Percentiles rank a stretch among this genome's conserved stretches.
These are phyloP conservation scores for Cyphomyrus plagiostoma DNA, from an alignment of 2,113 vertebrate species.

Conservation along the genomic window DNA sequence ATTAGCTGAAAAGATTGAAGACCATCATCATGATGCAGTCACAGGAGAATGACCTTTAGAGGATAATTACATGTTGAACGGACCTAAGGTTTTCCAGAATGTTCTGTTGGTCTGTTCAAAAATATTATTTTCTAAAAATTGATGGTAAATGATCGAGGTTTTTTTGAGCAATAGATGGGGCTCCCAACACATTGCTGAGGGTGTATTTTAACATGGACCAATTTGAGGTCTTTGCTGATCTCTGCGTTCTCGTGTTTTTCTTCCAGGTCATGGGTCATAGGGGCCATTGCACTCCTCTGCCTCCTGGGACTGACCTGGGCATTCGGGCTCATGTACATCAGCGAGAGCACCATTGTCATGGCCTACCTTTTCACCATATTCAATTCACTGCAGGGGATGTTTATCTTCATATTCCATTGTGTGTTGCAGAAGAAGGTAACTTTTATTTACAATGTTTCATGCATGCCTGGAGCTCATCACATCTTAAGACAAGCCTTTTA, in stretches of 20 bases:
- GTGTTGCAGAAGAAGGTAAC: constrained; percentile 98
- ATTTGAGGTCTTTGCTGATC: neutral
- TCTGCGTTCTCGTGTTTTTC: neutral
- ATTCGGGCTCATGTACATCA: constrained; percentile 98
- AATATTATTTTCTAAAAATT: neutral
- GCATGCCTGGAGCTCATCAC: neutral
- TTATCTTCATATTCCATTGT: constrained; percentile 99
- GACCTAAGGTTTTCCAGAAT: neutral
- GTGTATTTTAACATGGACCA: neutral
- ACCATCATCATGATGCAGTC: neutral
- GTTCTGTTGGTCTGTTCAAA: neutral
- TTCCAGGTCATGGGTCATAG: constrained; percentile 85
- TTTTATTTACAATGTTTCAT: neutral
- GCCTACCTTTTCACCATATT: constrained; percentile 99
- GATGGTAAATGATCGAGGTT: neutral
- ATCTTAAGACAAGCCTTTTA: neutral
- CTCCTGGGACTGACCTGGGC: constrained; percentile 96
- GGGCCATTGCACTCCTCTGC: constrained; percentile 92
- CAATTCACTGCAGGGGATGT: constrained; percentile 99
- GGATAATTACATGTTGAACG: neutral
- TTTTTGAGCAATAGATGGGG: neutral
- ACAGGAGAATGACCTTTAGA: constrained; percentile 18
- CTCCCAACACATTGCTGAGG: neutral
- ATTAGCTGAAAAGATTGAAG: constrained; percentile 11
- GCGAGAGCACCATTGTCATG: constrained; percentile 98